Evolutionary conservation across 2,797 vertebrate genomes (phyloP).

Genomic region (Brachymystax lenok): DNA sequence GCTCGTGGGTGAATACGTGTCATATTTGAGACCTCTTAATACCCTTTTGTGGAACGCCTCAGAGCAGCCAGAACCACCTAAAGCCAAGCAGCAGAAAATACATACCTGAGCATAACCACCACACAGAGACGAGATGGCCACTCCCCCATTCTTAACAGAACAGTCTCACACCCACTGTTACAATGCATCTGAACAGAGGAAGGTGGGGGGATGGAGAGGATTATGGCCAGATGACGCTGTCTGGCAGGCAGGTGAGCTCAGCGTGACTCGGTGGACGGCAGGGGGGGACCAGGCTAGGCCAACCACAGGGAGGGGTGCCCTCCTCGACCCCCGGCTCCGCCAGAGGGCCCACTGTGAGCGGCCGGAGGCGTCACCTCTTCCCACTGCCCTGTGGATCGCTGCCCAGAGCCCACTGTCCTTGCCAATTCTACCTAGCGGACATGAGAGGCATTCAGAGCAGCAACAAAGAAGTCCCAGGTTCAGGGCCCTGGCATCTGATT

Average conservation of each 20-base stretch:
- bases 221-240: conserved; percentile 34
- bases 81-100: conserved; percentile 18
- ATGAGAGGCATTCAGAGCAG: conserved; percentile 27
- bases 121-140: neutral
- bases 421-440: neutral
- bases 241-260: conserved; percentile 23
- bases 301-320: conserved; percentile 15
- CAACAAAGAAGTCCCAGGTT: conserved; percentile 21
- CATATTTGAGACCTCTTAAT: neutral
- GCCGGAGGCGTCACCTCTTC: conserved; percentile 9
- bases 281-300: neutral
- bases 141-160: conserved; percentile 5
- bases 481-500: neutral
- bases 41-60: neutral
- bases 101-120: conserved; percentile 2
- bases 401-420: conserved; percentile 29
- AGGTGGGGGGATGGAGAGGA: conserved; percentile 3
- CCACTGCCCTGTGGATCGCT: conserved; percentile 3
- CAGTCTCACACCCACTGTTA: neutral
- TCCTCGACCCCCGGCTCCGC: conserved; percentile 32
- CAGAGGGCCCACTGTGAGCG: conserved; percentile 34
- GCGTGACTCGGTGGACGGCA: neutral
- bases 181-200: neutral
- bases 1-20: conserved; percentile 23
- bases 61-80: conserved; percentile 1